Percentiles rank a stretch among this genome's conserved stretches.
phyloP scores from a whole-genome alignment of 2,797 vertebrate genomes.

The Cetoscarus ocellatus region DNA sequence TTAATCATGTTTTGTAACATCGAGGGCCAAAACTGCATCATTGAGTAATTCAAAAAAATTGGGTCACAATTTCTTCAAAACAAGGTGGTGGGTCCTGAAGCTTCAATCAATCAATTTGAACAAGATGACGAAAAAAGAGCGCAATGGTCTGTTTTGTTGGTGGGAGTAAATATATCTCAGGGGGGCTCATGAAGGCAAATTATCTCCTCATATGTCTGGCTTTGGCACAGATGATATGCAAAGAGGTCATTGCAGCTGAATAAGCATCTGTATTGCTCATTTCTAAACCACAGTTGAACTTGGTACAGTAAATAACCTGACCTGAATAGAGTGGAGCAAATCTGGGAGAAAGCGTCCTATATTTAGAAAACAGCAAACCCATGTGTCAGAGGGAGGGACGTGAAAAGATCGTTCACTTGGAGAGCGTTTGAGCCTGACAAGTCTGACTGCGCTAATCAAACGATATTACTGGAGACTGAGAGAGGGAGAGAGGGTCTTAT shows the following conservation, averaged over 20 bases:
- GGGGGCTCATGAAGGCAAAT: slow-evolving; percentile 34
- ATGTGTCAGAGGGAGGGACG: slow-evolving; percentile 67
- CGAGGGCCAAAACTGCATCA: too few species aligned
- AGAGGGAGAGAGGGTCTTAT: slow-evolving; percentile 63
- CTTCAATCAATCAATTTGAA: neutral
- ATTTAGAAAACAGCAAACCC: slow-evolving; percentile 70
- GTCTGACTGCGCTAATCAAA: slow-evolving; percentile 82
- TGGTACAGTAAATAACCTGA: slow-evolving; percentile 81
- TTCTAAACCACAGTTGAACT: slow-evolving; percentile 77
- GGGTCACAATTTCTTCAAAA: too few species aligned
- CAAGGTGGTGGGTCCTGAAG: too few species aligned
- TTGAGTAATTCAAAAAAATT: too few species aligned
- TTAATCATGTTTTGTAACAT: too few species aligned
- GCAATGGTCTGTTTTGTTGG: neutral
- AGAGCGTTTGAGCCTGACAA: slow-evolving; percentile 70
- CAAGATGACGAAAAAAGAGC: neutral
- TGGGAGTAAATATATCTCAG: slow-evolving; percentile 10
- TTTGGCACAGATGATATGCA: slow-evolving; percentile 60
- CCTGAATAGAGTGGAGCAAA: slow-evolving; percentile 78
- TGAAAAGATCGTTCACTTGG: slow-evolving; percentile 72
- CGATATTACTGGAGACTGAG: slow-evolving; percentile 72
- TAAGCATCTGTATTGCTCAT: slow-evolving; percentile 61
- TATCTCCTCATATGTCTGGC: slow-evolving; percentile 38
- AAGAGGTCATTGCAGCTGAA: slow-evolving; percentile 70
- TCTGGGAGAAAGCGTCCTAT: slow-evolving; percentile 72